Evolutionary conservation across 2,113 vertebrate species (phyloP).

Genomic region (Rattus rattus): DNA sequence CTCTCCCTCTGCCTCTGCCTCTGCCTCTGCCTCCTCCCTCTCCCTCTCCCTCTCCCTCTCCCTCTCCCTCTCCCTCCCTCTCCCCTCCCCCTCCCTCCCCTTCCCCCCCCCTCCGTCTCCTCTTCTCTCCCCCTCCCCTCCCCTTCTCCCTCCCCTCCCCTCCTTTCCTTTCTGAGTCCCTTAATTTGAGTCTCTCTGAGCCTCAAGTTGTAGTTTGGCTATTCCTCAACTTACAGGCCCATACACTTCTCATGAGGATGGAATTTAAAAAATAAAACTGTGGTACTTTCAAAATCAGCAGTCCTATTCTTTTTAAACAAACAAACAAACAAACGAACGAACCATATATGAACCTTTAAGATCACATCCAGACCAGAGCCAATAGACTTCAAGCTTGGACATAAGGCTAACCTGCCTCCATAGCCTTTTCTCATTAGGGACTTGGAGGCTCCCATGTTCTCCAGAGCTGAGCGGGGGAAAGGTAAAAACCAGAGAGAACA

Average conservation of each 20-base stretch:
- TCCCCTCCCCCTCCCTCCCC: too few species aligned
- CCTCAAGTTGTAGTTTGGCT: neutral
- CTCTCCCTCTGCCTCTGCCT: too few species aligned
- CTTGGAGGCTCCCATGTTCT: neutral
- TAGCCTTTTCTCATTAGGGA: neutral
- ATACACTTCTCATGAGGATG: neutral
- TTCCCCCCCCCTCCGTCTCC: too few species aligned
- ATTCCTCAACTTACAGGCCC: neutral
- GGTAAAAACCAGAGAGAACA: neutral
- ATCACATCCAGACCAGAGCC: neutral
- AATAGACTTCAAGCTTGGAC: neutral
- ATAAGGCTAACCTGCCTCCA: neutral
- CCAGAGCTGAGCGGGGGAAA: neutral
- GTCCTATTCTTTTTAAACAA: constrained; percentile 25
- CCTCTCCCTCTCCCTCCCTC: too few species aligned
- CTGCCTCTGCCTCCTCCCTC: too few species aligned
- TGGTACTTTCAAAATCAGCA: constrained; percentile 54
- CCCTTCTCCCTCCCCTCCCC: too few species aligned
- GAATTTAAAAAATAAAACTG: neutral
- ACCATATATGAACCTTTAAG: neutral
- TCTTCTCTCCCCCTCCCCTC: too few species aligned
- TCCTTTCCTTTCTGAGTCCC: neutral
- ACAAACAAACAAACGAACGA: neutral
- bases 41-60: too few species aligned
- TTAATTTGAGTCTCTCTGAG: neutral